These are phyloP conservation scores for Strongylocentrotus purpuratus DNA, from an alignment of 35 echinoderm and acorn worm genomes.

Conservation along the genomic window DNA sequence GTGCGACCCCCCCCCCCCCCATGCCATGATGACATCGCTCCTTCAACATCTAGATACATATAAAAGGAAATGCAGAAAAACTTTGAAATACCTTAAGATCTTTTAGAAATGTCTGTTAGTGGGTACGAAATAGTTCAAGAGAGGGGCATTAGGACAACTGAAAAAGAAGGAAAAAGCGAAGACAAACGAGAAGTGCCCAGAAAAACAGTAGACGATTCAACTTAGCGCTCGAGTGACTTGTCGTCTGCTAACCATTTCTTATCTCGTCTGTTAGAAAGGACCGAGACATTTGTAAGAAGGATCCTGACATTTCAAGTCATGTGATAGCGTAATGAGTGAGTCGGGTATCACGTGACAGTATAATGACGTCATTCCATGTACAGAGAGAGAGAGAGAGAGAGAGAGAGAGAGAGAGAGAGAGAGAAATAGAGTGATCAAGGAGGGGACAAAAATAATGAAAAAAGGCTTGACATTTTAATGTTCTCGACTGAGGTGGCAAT, in stretches of 20 bases:
- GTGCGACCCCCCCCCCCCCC: too few relatives aligned
- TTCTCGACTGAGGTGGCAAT: background rate
- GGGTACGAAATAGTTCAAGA: too few relatives aligned
- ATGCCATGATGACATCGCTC: too few relatives aligned
- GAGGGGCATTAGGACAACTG: too few relatives aligned
- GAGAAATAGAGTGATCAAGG: background rate
- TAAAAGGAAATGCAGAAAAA: too few relatives aligned
- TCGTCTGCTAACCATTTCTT: background rate
- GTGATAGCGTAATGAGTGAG: background rate
- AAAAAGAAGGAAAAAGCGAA: background rate
- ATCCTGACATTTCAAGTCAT: constrained; percentile 4
- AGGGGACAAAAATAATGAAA: too few relatives aligned
- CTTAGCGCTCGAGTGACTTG: background rate
- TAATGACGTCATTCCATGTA: background rate
- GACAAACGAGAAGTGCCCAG: background rate
- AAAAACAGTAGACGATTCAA: constrained; percentile 18
- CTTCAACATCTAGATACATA: too few relatives aligned
- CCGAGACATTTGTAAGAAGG: background rate
- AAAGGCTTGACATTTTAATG: background rate
- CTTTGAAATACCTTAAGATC: too few relatives aligned
- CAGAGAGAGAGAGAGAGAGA: background rate
- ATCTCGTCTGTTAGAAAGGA: background rate
- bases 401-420: background rate
- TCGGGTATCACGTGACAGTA: background rate
- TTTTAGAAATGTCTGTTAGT: too few relatives aligned